phyloP scores from a whole-genome alignment of 2,113 vertebrate species.

The Mesoclemmys tuberculata region DNA sequence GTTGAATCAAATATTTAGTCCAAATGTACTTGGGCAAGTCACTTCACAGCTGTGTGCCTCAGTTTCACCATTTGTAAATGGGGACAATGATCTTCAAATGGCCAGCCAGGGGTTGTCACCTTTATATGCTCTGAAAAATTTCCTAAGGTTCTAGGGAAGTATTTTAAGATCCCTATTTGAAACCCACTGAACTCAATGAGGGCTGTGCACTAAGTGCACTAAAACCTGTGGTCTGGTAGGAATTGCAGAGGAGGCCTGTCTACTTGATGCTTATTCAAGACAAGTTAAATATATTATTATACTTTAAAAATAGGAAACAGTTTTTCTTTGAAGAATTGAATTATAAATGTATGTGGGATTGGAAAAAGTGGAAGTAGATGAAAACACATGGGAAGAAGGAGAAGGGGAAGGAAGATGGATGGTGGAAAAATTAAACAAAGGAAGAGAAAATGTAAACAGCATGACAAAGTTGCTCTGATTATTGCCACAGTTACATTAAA shows the following conservation, averaged over 20 bases:
- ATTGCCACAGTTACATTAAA: background rate
- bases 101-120: background rate
- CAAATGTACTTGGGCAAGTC: background rate
- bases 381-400: background rate
- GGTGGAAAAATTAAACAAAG: background rate
- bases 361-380: background rate
- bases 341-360: background rate
- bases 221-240: background rate
- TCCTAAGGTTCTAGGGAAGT: background rate
- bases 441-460: background rate
- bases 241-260: background rate
- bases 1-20: background rate
- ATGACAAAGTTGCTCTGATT: background rate
- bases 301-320: background rate
- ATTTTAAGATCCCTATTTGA: background rate
- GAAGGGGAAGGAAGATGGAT: background rate
- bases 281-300: fast-evolving
- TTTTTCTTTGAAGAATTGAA: background rate
- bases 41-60: background rate
- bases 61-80: background rate
- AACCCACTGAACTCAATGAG: background rate
- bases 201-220: background rate
- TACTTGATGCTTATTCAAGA: background rate
- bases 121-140: background rate
- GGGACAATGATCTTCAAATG: background rate